Evolutionary conservation across 2,113 vertebrate genomes (phyloP).

Genomic region (Caloenas nicobarica): DNA sequence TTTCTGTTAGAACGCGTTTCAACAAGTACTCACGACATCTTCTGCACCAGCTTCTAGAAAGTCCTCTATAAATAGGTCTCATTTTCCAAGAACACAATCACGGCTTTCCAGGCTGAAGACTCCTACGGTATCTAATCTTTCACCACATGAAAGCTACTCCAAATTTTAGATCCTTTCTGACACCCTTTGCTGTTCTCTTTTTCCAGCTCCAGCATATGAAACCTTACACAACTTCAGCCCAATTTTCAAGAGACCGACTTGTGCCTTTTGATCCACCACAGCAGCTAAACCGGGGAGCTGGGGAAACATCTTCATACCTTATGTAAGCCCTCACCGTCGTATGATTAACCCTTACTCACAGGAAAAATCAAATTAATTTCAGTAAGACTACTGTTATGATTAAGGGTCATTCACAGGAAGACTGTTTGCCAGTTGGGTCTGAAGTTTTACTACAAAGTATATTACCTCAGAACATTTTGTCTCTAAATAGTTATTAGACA

Average conservation of each 20-base stretch:
- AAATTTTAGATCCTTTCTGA: not conserved
- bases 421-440: not conserved
- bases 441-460: conserved; percentile 3
- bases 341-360: conserved; percentile 24
- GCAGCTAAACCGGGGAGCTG: not conserved
- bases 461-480: conserved; percentile 50
- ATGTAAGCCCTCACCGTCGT: not conserved
- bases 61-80: not conserved
- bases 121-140: not conserved
- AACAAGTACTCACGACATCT: not conserved
- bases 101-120: not conserved
- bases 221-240: accelerated
- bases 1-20: not conserved
- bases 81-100: not conserved
- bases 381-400: not conserved
- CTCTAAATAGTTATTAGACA: conserved; percentile 62
- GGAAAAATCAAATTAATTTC: conserved; percentile 17
- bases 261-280: not conserved
- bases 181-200: not conserved
- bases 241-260: accelerated
- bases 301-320: not conserved
- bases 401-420: conserved; percentile 27
- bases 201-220: not conserved
- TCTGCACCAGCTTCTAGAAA: not conserved
- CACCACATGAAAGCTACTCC: not conserved